These are phyloP conservation scores for Charina bottae DNA, from an alignment of 2,113 vertebrate genomes.

Conservation along the genomic window DNA sequence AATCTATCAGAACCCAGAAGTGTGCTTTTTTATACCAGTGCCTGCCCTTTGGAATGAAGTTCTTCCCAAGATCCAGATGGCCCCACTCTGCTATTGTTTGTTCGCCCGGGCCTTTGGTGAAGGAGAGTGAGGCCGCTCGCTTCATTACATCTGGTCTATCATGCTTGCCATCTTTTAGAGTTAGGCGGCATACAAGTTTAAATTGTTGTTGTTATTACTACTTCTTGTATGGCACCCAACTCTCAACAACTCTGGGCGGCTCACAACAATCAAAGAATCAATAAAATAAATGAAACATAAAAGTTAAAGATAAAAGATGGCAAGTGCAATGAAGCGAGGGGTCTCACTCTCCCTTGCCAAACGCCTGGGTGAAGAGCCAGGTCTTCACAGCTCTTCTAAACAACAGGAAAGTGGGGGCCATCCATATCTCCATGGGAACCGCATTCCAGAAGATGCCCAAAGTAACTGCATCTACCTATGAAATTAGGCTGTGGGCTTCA, in stretches of 20 bases:
- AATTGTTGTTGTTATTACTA: neutral
- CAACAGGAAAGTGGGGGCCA: neutral
- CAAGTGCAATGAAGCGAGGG: neutral
- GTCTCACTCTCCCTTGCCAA: neutral
- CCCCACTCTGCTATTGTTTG: neutral
- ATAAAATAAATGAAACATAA: neutral
- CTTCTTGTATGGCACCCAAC: neutral
- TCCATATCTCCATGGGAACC: neutral
- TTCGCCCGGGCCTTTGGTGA: neutral
- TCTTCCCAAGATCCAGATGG: neutral
- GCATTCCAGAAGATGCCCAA: neutral
- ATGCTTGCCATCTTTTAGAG: neutral
- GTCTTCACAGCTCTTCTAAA: neutral
- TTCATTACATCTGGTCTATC: neutral
- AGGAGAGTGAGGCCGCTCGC: neutral
- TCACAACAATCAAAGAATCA: neutral
- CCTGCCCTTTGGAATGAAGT: neutral
- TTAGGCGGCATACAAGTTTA: neutral
- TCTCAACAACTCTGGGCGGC: neutral
- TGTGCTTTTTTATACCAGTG: neutral
- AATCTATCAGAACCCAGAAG: neutral
- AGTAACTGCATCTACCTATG: neutral
- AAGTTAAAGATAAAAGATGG: neutral
- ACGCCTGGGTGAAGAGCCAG: neutral
- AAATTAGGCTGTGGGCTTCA: neutral